Evolutionary conservation across 2,888 invertebrate genomes (phyloP).

Genomic region (Eremobia ochroleuca): DNA sequence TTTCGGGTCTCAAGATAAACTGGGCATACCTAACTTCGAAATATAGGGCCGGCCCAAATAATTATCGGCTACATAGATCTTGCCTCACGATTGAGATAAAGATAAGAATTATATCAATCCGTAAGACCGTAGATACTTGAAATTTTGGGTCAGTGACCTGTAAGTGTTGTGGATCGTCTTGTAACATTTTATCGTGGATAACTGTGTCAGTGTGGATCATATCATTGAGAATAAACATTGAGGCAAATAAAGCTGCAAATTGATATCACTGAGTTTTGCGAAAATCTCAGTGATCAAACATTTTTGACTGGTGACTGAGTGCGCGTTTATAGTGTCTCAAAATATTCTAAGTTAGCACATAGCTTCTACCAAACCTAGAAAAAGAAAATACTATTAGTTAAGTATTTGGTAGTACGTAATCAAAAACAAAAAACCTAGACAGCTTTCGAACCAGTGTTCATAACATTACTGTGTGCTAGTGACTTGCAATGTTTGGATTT

Average conservation of each 20-base stretch:
- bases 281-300: not conserved
- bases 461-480: not conserved
- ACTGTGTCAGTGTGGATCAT: not conserved
- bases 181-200: constrained; percentile 19
- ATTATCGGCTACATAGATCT: constrained; percentile 59
- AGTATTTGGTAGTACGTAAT: not conserved
- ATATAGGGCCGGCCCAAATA: constrained; percentile 37
- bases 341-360: not conserved
- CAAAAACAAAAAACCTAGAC: not conserved
- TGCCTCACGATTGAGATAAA: constrained; percentile 39
- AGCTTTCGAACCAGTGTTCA: not conserved
- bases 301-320: not conserved
- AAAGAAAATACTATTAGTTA: not conserved
- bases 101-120: constrained; percentile 50
- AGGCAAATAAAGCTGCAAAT: not conserved
- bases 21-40: constrained; percentile 23
- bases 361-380: not conserved
- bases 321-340: not conserved
- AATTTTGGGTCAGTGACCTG: constrained; percentile 39
- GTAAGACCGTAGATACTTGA: not conserved
- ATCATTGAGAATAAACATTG: constrained; percentile 29
- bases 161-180: constrained; percentile 1
- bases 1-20: constrained; percentile 5
- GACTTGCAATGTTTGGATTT: not conserved
- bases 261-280: not conserved